Percentiles rank a stretch among this genome's conserved stretches.
These are phyloP conservation scores for Paramuricea clavata DNA, from an alignment of 92 coral and sea anemone genomes.

Conservation along the genomic window DNA sequence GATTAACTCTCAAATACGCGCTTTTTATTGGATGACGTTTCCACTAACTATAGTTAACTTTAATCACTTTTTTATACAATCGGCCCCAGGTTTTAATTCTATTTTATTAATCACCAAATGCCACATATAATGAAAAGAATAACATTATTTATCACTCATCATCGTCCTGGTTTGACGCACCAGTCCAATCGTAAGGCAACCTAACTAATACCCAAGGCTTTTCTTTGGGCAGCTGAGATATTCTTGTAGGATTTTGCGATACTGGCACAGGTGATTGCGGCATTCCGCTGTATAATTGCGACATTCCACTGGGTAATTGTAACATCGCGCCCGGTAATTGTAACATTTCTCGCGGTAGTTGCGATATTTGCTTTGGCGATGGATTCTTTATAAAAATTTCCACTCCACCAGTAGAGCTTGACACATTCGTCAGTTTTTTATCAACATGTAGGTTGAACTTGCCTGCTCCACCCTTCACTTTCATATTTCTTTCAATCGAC, in stretches of 20 bases:
- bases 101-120: neutral
- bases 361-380: neutral
- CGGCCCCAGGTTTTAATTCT: no score
- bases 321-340: neutral
- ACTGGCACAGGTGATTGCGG: neutral
- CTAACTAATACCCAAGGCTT: neutral
- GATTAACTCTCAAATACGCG: no score
- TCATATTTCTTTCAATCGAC: slow-evolving; percentile 18
- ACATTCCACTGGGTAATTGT: neutral
- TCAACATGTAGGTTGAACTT: slow-evolving; percentile 88
- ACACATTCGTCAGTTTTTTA: slow-evolving; percentile 72
- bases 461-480: slow-evolving; percentile 85
- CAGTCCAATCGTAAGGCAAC: slow-evolving; percentile 10
- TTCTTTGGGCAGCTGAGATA: neutral
- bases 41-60: no score
- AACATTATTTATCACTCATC: neutral
- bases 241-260: neutral
- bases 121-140: neutral
- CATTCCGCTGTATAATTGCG: neutral
- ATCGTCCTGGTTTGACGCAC: neutral
- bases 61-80: no score
- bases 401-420: slow-evolving; percentile 85
- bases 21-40: no score
- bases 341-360: slow-evolving; percentile 3
- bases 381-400: slow-evolving; percentile 79